Conservation (phyloP, 2,797 vertebrate genomes). For the Pseudocheirus occidentalis region DNA sequence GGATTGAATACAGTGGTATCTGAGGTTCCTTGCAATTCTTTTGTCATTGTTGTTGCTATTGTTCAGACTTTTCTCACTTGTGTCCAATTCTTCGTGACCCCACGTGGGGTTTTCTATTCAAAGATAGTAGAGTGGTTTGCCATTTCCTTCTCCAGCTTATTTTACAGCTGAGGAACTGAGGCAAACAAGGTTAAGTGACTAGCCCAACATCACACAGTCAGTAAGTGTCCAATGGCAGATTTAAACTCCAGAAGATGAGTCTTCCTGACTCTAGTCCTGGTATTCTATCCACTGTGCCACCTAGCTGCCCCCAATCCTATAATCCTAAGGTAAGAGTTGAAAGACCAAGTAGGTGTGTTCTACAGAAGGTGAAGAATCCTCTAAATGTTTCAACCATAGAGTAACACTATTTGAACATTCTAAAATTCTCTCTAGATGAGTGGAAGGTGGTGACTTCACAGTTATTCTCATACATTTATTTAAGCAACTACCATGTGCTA, state of each 20-base stretch:
- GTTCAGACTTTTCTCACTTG: background rate
- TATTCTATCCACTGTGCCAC: background rate
- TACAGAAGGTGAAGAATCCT: background rate
- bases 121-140: background rate
- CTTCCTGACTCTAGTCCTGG: background rate
- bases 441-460: background rate
- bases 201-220: rapidly evolving
- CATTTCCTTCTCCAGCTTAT: background rate
- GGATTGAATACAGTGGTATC: background rate
- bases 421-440: background rate
- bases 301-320: background rate
- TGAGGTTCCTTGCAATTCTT: background rate
- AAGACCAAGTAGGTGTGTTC: background rate
- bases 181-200: background rate
- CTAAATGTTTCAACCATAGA: background rate
- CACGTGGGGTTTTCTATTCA: background rate
- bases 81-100: background rate
- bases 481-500: background rate
- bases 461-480: background rate
- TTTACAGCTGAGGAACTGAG: background rate
- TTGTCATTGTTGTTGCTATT: background rate
- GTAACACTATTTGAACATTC: background rate
- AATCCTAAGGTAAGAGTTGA: background rate
- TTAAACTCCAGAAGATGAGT: background rate
- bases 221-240: background rate